Conservation (phyloP, 2,797 vertebrate genomes). For the Steatocranus sp. region DNA sequence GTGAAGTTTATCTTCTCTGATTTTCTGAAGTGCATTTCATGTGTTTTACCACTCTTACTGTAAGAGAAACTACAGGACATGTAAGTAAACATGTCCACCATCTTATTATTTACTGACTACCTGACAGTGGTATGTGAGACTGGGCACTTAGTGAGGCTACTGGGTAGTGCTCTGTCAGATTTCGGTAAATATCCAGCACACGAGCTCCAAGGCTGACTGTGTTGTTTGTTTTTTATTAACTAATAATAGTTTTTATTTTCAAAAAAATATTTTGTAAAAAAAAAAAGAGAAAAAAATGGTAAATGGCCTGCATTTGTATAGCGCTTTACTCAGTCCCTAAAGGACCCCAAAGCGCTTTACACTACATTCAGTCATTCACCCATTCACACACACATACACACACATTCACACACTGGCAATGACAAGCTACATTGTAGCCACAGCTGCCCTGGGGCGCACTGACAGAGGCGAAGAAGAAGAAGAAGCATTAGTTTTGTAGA, state of each 20-base stretch:
- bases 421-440: too few relatives aligned
- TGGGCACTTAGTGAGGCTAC: background rate
- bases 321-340: too few relatives aligned
- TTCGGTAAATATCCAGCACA: background rate
- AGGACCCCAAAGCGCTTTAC: too few relatives aligned
- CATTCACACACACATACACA: too few relatives aligned
- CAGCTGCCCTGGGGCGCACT: too few relatives aligned
- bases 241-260: background rate
- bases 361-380: too few relatives aligned
- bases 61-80: background rate
- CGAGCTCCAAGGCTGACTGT: background rate
- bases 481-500: background rate
- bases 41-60: background rate
- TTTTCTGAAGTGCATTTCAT: background rate
- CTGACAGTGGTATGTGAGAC: background rate
- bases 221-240: background rate
- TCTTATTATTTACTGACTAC: background rate
- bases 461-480: background rate
- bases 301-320: too few relatives aligned
- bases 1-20: background rate
- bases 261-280: background rate
- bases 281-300: fast-evolving
- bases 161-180: background rate
- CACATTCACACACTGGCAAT: too few relatives aligned
- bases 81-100: background rate